Evolutionary conservation across 2,888 invertebrate genomes (phyloP), one percentile per base, ranked within the genome.

Genomic region (Cryptus armator): DNA sequence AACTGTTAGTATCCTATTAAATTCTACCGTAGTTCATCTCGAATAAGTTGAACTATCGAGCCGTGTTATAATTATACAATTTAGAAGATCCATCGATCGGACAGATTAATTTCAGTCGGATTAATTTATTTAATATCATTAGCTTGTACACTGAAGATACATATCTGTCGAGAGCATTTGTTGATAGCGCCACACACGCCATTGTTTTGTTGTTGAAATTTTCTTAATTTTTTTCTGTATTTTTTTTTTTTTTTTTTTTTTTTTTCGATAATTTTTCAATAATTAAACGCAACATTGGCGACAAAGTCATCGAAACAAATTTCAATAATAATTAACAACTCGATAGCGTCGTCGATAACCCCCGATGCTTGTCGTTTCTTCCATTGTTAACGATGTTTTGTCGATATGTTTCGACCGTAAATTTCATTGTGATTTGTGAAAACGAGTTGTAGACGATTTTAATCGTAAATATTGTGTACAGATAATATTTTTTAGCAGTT

Each of bases 81-180:
- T 68, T 68, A 37, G 44, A 72, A 29, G 67, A n/a, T 9, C 29
- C n/a, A 68, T 70, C 56, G 51, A 68, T 64, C 70, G 64, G 62
- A 43, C 43, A 6, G 59, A 59, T 68, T 14, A 67, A 62, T 72
- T 71, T 46, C 32, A 37, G 48, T 67, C 67, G 71, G 70, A 56
- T 75, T 75, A 24, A 79, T 78, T 81, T 74, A 78, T 74, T 79
- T 46, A 44, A 43, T 83, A 81, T 84, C 72, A 81, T 81, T 77
- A 85, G 81, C 70, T 46, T 68, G 66, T 85, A 81, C 56, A 81
- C 64, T 75, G 78, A 85, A 81, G 75, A 77, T 70, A 85, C 84
- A 85, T 85, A 85, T 85, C 84, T 70, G 46, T 78, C 78, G 81
- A 75, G 81, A 78, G 81, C 64, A 85, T 85, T 85, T 78, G 81